Conservation (phyloP, 2,113 vertebrate genomes). For the Mellivora capensis region DNA sequence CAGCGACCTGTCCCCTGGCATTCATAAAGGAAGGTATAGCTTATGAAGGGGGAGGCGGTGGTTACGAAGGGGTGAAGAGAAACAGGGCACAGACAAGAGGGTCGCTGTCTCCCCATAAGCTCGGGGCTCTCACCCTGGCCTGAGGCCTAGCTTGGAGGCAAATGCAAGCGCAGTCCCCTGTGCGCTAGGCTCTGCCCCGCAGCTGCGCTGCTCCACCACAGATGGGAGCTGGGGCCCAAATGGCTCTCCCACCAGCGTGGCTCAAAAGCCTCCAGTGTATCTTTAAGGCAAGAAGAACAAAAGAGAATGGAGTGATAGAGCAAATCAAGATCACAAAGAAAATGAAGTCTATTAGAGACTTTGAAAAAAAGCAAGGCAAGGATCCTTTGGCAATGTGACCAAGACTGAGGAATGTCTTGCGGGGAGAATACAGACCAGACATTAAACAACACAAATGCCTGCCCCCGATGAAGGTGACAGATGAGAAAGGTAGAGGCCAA, state of each 20-base stretch:
- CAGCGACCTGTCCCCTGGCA: neutral
- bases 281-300: neutral
- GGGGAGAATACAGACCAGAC: neutral
- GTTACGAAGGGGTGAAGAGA: neutral
- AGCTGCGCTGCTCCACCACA: neutral
- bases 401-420: neutral
- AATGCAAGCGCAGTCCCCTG: neutral
- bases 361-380: neutral
- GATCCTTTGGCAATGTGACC: neutral
- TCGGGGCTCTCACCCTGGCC: neutral
- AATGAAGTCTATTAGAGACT: neutral
- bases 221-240: accelerated
- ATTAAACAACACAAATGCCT: neutral
- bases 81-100: neutral
- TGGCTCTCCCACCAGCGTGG: neutral
- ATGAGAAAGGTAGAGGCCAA: neutral
- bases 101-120: neutral
- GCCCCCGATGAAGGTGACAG: neutral
- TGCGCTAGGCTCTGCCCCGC: accelerated
- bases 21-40: neutral
- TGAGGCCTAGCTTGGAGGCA: neutral
- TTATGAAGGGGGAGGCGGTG: neutral
- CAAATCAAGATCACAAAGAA: conserved; percentile 10
- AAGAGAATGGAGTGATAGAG: neutral
- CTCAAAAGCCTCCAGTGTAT: neutral